Evolutionary conservation across 1,140 invertebrate species (phyloP).

Genomic region (Stenopsyche tienmushanensis): DNA sequence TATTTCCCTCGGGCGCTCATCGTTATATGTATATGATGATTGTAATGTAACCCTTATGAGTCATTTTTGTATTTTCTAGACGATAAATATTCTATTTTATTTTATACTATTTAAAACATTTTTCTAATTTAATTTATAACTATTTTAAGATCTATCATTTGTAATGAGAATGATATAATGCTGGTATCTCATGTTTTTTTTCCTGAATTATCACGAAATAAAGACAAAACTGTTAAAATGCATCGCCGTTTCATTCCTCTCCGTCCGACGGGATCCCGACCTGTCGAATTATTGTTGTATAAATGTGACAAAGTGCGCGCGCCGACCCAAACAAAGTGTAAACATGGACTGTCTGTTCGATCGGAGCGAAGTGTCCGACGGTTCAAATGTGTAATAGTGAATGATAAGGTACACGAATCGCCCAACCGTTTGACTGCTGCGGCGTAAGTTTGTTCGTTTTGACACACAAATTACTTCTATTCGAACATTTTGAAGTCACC

Average conservation of each 20-base stretch:
- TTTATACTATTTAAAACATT: constrained; percentile 37
- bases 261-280: not conserved
- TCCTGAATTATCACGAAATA: constrained; percentile 39
- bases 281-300: too few species aligned
- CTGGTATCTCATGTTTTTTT: constrained; percentile 41
- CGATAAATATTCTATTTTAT: constrained; percentile 41
- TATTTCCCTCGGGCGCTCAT: not conserved
- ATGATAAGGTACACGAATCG: too few species aligned
- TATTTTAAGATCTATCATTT: constrained; percentile 19
- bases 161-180: constrained; percentile 30
- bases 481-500: too few species aligned
- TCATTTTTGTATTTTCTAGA: constrained; percentile 41
- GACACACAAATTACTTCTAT: too few species aligned
- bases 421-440: too few species aligned
- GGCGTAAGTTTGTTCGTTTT: too few species aligned
- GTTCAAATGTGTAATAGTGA: too few species aligned
- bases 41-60: constrained; percentile 22
- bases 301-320: too few species aligned
- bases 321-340: too few species aligned
- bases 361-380: too few species aligned
- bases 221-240: constrained; percentile 37
- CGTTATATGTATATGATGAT: constrained; percentile 12
- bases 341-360: too few species aligned
- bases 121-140: constrained; percentile 40
- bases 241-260: constrained; percentile 34